Evolutionary conservation across 2,113 vertebrate genomes (phyloP).

Genomic region (Zosterops hypoxanthus): DNA sequence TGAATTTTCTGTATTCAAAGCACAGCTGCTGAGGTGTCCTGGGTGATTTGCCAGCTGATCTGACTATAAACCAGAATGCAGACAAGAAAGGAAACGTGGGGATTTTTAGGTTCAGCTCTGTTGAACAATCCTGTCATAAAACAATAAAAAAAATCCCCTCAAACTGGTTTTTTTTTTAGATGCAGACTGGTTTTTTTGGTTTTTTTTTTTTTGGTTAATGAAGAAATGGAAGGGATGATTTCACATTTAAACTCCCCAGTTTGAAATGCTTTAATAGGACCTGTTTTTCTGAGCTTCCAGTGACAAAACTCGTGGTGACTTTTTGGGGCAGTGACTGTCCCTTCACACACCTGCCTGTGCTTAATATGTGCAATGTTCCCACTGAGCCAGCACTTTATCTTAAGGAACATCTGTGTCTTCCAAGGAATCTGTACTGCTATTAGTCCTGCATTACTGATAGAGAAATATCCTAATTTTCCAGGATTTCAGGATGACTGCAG

Average conservation of each 20-base stretch:
- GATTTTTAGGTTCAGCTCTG: slow-evolving; percentile 9
- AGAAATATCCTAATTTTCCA: not conserved
- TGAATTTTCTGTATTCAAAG: not conserved
- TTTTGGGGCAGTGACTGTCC: not conserved
- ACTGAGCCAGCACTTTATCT: not conserved
- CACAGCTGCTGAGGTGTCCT: fast-evolving
- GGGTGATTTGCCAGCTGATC: not conserved
- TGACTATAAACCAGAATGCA: not conserved
- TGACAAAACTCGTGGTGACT: not conserved
- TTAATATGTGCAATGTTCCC: not conserved
- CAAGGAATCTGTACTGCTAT: not conserved
- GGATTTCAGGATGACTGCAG: not conserved
- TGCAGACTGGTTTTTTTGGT: not conserved
- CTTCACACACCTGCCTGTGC: not conserved
- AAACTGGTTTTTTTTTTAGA: not conserved
- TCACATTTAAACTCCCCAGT: not conserved
- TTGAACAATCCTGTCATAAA: not conserved
- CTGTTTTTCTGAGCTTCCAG: not conserved
- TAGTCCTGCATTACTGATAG: not conserved
- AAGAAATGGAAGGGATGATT: not conserved
- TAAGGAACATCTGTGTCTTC: not conserved
- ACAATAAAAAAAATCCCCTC: not conserved
- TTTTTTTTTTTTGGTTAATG: not conserved
- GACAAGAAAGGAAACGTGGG: not conserved
- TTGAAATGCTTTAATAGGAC: not conserved